Conservation (phyloP, 1,140 invertebrate species). For the Eurytemora carolleeae region DNA sequence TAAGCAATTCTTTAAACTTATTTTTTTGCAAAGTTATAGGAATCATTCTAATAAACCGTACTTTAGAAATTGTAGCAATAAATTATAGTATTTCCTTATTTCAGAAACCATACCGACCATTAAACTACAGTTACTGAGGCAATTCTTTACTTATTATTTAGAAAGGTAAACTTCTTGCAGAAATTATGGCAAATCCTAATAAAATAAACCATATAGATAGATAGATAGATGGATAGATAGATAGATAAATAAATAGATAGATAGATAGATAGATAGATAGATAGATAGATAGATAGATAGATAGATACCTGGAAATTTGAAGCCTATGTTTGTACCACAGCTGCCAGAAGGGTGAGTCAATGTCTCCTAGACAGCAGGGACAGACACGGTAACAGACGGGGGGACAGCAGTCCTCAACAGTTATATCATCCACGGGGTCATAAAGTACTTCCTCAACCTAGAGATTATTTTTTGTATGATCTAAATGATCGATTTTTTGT, state of each 20-base stretch:
- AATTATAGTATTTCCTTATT: too few relatives aligned
- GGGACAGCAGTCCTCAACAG: conserved; percentile 13
- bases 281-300: not conserved
- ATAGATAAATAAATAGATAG: not conserved
- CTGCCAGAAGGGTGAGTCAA: conserved; percentile 76
- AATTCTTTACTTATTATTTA: too few relatives aligned
- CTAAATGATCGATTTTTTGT: not conserved
- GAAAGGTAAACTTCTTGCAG: too few relatives aligned
- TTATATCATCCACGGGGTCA: conserved; percentile 13
- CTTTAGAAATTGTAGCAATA: too few relatives aligned
- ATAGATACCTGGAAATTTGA: conserved; percentile 39
- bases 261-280: not conserved
- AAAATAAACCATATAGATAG: too few relatives aligned
- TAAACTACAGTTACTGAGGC: too few relatives aligned
- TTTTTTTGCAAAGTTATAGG: too few relatives aligned
- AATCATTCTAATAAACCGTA: too few relatives aligned
- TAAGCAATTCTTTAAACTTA: too few relatives aligned
- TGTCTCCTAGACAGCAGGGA: conserved; percentile 63
- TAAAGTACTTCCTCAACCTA: not conserved
- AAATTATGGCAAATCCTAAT: too few relatives aligned
- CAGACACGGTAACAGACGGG: conserved; percentile 51
- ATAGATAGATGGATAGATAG: not conserved
- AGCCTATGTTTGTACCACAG: conserved; percentile 74
- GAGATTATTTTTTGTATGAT: not conserved
- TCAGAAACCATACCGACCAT: too few relatives aligned